Evolutionary conservation across 2,797 vertebrate species (phyloP).

Genomic region (Enteromius anoplus): DNA sequence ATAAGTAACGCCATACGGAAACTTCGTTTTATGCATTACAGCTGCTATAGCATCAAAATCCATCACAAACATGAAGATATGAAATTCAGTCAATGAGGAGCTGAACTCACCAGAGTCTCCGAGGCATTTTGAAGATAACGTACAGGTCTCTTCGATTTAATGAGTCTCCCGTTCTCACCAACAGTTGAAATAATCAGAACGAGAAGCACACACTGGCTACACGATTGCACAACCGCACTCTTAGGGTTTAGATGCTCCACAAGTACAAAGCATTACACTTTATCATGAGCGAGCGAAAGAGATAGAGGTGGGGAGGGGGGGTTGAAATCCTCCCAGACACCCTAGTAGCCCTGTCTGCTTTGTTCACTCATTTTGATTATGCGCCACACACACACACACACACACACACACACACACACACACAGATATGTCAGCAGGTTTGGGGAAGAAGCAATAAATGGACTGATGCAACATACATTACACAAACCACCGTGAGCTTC

Average conservation of each 20-base stretch:
- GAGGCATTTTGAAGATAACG: conserved; percentile 51
- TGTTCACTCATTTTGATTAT: conserved; percentile 45
- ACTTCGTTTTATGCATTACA: background rate
- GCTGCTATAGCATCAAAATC: background rate
- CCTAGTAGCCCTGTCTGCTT: conserved; percentile 27
- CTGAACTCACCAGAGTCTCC: conserved; percentile 58
- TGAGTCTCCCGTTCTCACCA: conserved; percentile 45
- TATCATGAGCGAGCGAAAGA: conserved; percentile 46
- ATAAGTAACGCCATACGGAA: background rate
- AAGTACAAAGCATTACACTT: conserved; percentile 55
- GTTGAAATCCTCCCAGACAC: conserved; percentile 42
- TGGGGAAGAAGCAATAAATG: conserved; percentile 16
- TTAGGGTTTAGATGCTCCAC: conserved; percentile 46
- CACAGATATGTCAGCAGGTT: conserved; percentile 10
- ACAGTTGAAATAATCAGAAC: conserved; percentile 28
- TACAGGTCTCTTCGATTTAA: conserved; percentile 28
- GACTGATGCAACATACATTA: conserved; percentile 25
- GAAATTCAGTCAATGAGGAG: background rate
- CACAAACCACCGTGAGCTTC: conserved; percentile 5
- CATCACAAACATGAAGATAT: background rate
- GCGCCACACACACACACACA: conserved; percentile 3
- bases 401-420: conserved; percentile 22
- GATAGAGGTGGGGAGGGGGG: conserved; percentile 8
- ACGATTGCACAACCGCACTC: conserved; percentile 57
- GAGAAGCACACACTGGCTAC: conserved; percentile 37